Evolutionary conservation across 2,888 invertebrate species (phyloP).

Genomic region (Scaptomyza flava): DNA sequence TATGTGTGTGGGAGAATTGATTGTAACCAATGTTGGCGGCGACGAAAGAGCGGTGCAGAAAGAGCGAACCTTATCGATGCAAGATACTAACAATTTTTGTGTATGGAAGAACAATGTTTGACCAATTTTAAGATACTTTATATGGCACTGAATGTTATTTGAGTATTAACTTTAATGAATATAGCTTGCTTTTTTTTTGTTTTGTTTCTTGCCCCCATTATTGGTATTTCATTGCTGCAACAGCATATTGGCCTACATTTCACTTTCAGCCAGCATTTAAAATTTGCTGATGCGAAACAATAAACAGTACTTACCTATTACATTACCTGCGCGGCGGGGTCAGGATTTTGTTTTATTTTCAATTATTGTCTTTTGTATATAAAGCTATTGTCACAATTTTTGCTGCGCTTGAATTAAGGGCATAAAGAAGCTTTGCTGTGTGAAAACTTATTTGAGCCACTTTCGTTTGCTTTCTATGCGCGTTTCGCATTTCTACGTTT

Average conservation of each 20-base stretch:
- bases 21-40: constrained; percentile 13
- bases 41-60: too few species aligned
- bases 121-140: constrained; percentile 8
- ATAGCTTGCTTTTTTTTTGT: too few species aligned
- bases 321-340: constrained; percentile 12
- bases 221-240: too few species aligned
- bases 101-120: constrained; percentile 4
- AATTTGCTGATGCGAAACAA: constrained; percentile 29
- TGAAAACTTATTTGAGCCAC: constrained; percentile 33
- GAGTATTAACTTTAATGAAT: not conserved
- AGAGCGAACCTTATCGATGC: constrained; percentile 13
- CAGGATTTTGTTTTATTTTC: constrained; percentile 14
- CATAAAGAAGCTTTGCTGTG: constrained; percentile 14
- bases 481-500: too few species aligned
- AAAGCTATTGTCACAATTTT: constrained; percentile 10
- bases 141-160: not conserved
- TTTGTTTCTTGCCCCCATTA: not conserved
- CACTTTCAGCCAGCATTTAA: constrained; percentile 43
- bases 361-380: constrained; percentile 13
- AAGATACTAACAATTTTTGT: constrained; percentile 21
- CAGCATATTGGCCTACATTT: constrained; percentile 33
- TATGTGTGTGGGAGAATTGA: constrained; percentile 15
- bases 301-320: constrained; percentile 39
- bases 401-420: constrained; percentile 39
- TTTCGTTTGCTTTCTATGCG: constrained; percentile 29